These are phyloP conservation scores for Selenia dentaria DNA, from an alignment of 2,888 invertebrate species.

Conservation along the genomic window DNA sequence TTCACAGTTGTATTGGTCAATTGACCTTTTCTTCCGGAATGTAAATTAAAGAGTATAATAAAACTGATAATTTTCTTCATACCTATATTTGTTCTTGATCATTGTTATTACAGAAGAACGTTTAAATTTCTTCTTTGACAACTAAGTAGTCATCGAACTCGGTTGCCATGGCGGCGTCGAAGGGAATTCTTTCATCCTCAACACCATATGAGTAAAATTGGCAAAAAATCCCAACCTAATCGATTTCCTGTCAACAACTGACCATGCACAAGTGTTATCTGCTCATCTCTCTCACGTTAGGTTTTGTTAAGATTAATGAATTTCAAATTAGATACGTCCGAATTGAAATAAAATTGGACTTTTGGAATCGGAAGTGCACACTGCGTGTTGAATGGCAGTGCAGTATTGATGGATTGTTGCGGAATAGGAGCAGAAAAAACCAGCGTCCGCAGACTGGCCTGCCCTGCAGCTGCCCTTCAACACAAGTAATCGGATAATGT, in stretches of 20 bases:
- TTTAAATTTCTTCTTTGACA: too few species aligned
- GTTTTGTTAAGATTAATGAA: constrained; percentile 75
- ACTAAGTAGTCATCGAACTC: too few species aligned
- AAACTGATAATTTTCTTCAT: too few species aligned
- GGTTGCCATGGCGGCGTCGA: too few species aligned
- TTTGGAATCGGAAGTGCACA: constrained; percentile 76
- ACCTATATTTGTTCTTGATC: too few species aligned
- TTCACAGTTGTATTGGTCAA: too few species aligned
- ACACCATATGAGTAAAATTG: not conserved
- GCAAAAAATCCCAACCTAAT: constrained; percentile 45
- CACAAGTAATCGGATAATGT: constrained; percentile 76
- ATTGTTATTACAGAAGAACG: too few species aligned
- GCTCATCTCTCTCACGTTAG: constrained; percentile 50
- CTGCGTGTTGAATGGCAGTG: constrained; percentile 63
- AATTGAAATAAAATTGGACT: constrained; percentile 77
- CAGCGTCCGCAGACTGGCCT: constrained; percentile 66
- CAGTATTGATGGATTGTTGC: constrained; percentile 74
- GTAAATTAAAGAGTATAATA: too few species aligned
- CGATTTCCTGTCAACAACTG: constrained; percentile 83
- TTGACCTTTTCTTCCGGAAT: too few species aligned
- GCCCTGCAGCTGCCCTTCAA: constrained; percentile 72
- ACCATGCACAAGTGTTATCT: constrained; percentile 74
- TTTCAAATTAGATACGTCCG: constrained; percentile 79
- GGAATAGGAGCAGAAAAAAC: constrained; percentile 58
- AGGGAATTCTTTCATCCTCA: not conserved